A percentile compares a stretch with the other conserved stretches of the same genome.
phyloP scores from a whole-genome alignment of 2,797 vertebrate genomes.

The Tympanoctomys barrerae region DNA sequence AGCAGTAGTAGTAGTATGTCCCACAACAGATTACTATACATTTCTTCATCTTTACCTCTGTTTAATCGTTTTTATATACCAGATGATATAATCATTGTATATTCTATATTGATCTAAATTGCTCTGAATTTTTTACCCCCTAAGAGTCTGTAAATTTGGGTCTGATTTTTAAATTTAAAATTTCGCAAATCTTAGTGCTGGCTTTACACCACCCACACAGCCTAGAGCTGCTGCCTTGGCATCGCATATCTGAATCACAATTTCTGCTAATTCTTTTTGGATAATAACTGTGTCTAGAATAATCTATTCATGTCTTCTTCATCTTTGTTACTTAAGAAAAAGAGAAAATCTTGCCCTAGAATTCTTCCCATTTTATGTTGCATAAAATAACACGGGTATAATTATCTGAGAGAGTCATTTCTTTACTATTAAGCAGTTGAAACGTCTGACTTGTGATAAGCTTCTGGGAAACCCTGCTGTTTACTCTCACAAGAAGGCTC shows the following conservation, averaged over 20 bases:
- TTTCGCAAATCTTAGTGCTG: conserved; percentile 51
- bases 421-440: conserved; percentile 20
- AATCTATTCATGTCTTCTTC: conserved; percentile 70
- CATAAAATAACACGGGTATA: conserved; percentile 53
- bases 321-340: conserved; percentile 68
- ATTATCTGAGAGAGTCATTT: conserved; percentile 23
- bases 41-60: conserved; percentile 31
- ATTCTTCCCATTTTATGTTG: conserved; percentile 25
- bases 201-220: conserved; percentile 68
- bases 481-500: conserved; percentile 18
- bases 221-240: conserved; percentile 52
- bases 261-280: conserved; percentile 72
- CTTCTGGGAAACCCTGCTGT: conserved; percentile 28
- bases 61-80: neutral
- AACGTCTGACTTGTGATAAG: conserved; percentile 35
- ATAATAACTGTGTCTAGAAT: conserved; percentile 44
- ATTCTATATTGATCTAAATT: neutral
- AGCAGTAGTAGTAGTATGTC: neutral
- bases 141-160: conserved; percentile 25
- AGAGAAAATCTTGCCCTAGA: conserved; percentile 44
- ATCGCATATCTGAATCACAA: conserved; percentile 57
- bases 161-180: neutral
- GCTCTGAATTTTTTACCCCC: conserved; percentile 25
- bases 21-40: neutral
- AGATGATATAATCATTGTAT: conserved; percentile 2